Evolutionary conservation across 2,888 invertebrate genomes (phyloP).

Genomic region (Leucophora obtusa): DNA sequence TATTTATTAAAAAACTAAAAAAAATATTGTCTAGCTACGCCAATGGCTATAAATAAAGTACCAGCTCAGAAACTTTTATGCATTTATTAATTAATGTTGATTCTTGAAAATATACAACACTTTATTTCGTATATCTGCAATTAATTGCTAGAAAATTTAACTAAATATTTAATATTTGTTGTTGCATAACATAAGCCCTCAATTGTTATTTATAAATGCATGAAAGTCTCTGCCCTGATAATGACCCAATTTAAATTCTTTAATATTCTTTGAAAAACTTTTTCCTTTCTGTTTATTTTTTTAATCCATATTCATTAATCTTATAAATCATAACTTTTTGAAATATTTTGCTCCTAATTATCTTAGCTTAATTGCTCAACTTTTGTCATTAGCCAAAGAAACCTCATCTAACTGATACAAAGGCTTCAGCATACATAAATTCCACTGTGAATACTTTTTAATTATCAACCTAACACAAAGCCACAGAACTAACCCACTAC

Average conservation of each 20-base stretch:
- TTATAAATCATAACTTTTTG: slow-evolving; percentile 12
- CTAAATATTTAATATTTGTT: too few relatives aligned
- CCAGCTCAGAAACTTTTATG: too few relatives aligned
- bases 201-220: too few relatives aligned
- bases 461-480: slow-evolving; percentile 6
- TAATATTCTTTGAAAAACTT: background rate
- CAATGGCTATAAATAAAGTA: too few relatives aligned
- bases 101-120: too few relatives aligned
- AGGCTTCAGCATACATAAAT: background rate
- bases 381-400: slow-evolving; percentile 43
- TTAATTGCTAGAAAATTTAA: too few relatives aligned
- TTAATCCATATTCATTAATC: slow-evolving; percentile 6
- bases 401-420: background rate
- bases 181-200: too few relatives aligned
- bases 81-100: too few relatives aligned
- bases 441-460: slow-evolving; percentile 23
- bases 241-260: background rate
- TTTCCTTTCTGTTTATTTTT: background rate
- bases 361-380: slow-evolving; percentile 40
- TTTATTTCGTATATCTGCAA: too few relatives aligned
- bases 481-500: background rate
- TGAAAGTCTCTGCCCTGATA: background rate
- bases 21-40: too few relatives aligned
- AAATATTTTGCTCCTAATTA: slow-evolving; percentile 26
- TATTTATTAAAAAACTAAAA: too few relatives aligned